Conservation (phyloP, 2,888 invertebrate species). For the Patella ulyssiponensis region DNA sequence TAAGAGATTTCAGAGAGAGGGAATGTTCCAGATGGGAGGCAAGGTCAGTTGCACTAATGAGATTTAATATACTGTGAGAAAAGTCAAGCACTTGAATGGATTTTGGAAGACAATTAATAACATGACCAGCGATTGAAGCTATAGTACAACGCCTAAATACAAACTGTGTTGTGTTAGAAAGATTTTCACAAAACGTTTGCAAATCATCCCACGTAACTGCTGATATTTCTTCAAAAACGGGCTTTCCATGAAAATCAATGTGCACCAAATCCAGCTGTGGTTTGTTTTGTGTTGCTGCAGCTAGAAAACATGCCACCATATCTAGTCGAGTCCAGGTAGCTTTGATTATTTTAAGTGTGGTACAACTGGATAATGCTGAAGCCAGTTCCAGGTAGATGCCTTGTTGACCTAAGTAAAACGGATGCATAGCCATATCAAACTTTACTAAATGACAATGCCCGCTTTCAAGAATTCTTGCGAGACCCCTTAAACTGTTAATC, state of each 20-base stretch:
- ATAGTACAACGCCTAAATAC: slow-evolving; percentile 51
- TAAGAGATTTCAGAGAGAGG: slow-evolving; percentile 37
- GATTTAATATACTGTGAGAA: slow-evolving; percentile 53
- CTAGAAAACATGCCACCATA: slow-evolving; percentile 55
- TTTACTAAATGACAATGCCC: slow-evolving; percentile 44
- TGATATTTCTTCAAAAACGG: slow-evolving; percentile 40
- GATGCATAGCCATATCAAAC: slow-evolving; percentile 59
- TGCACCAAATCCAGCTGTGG: slow-evolving; percentile 44
- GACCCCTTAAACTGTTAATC: slow-evolving; percentile 44
- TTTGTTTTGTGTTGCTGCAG: slow-evolving; percentile 42
- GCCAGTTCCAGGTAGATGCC: slow-evolving; percentile 52
- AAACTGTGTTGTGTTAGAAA: slow-evolving; percentile 49
- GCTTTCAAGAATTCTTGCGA: slow-evolving; percentile 40
- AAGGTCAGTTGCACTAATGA: slow-evolving; percentile 59
- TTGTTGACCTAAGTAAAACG: slow-evolving; percentile 46
- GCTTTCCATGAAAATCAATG: slow-evolving; percentile 41
- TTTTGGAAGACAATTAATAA: slow-evolving; percentile 58
- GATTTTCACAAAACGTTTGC: slow-evolving; percentile 53
- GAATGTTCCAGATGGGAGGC: slow-evolving; percentile 49
- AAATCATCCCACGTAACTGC: slow-evolving; percentile 63
- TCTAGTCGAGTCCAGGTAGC: slow-evolving; percentile 58
- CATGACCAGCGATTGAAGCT: slow-evolving; percentile 55
- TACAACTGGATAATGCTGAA: slow-evolving; percentile 43
- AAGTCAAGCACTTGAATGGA: slow-evolving; percentile 50
- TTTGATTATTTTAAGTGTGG: slow-evolving; percentile 47